These are phyloP conservation scores for Melanostigma gelatinosum DNA, from an alignment of 2,113 vertebrate species.

Conservation along the genomic window DNA sequence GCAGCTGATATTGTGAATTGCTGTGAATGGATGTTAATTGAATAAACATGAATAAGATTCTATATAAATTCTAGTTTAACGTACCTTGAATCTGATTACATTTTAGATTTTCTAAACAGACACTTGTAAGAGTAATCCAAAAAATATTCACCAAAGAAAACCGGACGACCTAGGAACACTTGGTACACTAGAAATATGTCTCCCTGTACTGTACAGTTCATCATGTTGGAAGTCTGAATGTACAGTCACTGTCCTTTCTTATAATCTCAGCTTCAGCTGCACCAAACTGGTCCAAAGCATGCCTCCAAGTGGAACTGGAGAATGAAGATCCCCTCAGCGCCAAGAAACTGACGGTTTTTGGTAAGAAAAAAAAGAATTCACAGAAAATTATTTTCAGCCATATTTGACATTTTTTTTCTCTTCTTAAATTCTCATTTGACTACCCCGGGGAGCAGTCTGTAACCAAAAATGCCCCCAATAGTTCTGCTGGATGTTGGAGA, in stretches of 20 bases:
- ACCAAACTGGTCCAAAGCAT: conserved; percentile 60
- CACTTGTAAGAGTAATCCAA: not conserved
- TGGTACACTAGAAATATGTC: not conserved
- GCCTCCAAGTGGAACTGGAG: conserved; percentile 84
- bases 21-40: not conserved
- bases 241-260: not conserved
- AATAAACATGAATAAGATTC: not conserved
- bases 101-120: not conserved
- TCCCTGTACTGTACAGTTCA: not conserved
- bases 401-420: not conserved
- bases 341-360: conserved; percentile 81
- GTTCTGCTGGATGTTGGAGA: not conserved
- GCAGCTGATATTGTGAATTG: not conserved
- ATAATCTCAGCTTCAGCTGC: not conserved
- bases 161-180: not conserved
- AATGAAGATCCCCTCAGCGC: conserved; percentile 75
- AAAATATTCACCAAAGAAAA: not conserved
- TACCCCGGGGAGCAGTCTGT: not conserved
- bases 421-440: not conserved
- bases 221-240: not conserved
- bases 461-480: not conserved
- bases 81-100: not conserved
- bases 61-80: not conserved
- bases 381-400: not conserved
- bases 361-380: conserved; percentile 70